Evolutionary conservation across 2,797 vertebrate genomes (phyloP), one percentile per base, ranked within the genome.

Genomic region (Melanotaenia pygmaea): DNA sequence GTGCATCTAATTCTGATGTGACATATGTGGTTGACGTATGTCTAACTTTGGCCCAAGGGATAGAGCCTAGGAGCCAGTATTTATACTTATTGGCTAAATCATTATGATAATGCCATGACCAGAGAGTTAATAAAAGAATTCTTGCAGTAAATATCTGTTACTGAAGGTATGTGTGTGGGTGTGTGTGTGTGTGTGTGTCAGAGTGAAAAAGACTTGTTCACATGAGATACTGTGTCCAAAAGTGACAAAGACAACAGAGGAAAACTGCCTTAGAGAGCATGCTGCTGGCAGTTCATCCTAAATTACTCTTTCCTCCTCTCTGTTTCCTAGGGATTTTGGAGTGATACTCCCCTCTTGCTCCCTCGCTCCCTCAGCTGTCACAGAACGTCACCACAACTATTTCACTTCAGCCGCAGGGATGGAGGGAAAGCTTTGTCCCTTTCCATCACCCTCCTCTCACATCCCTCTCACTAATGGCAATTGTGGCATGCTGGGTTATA

Each of bases 331-430:
- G 84, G 87, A 89, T 91, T 89, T 91, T 84, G 81, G 84, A 86
- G 81, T 84, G 88, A 89, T 85, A 85, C 85, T 84, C 82, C 81
- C 78, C 79, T 86, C 82, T 61, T 72, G 78, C 81, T 91, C 88
- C 86, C 87, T 87, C 71, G 35, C 72, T 92, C 88, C 91, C 87
- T 86, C 67, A 83, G 88, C 89, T 92, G 91, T 93, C 91, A 91
- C 86, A 86, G 69, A 76, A 82, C 81, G 82, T 92, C 89, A 91
- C 86, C 88, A 83, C 89, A 89, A 91, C 86, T 87, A 88, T 89
- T 91, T 86, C 83, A 87, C 88, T 87, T 83, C 83, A 74, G 86
- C 88, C 74, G 30, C 83, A 88, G 79, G 72, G 82, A 89, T n/a
- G 63, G 69, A 84, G 84, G 79, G 76, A 80, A 86, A 80, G 79